Base-by-base conservation (phyloP, 2,797 vertebrate species). In the Tragopan temminckii region DNA sequence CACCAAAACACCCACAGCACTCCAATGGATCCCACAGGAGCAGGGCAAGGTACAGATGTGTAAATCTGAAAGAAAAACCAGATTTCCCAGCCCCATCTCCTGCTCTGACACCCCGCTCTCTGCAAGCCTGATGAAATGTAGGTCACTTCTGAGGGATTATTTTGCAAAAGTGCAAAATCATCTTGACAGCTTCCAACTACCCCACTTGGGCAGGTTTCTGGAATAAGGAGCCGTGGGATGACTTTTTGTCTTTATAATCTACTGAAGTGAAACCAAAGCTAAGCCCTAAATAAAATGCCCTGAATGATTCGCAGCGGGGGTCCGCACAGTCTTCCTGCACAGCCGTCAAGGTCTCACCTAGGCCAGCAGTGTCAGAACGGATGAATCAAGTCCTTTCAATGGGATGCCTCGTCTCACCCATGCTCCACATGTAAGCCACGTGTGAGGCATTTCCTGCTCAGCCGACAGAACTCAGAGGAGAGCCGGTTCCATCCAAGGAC, bases 91-190 rank as follows among this genome's bases (percentile, higher is more conserved):
- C 58, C 40, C 13, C 61, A 35, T 70, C 92, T 87, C 74, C 86
- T 64, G 61, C 70, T 68, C n/a, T 69, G 85, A 74, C 69, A 84
- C 75, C 29, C 57, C 77, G 61, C 78, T 31, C 79, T 93, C 82
- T 77, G 91, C 85, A 78, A 90, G 43, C 27, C 5, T 87, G 74
- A 66, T 80, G 78, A 96, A 94, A 95, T 95, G 76, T 89, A 85
- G 87, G 92, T 90, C 94, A 83, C 52, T 87, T 94, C 76, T 61
- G 84, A 45, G 90, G 95, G 76, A 71, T 89, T 89, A 61, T 94
- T 93, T 90, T 77, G 92, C 87, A 92, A 66, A 76, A 85, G 48
- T 58, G 29, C 57, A 80, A 94, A 90, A 96, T 93, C 75, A 74
- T 94, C 85, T 64, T 92, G 90, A 94, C 93, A 92, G 43, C 71